These are phyloP conservation scores for Drosophila subobscura DNA, from an alignment of 1,140 invertebrate genomes.

Conservation along the genomic window DNA sequence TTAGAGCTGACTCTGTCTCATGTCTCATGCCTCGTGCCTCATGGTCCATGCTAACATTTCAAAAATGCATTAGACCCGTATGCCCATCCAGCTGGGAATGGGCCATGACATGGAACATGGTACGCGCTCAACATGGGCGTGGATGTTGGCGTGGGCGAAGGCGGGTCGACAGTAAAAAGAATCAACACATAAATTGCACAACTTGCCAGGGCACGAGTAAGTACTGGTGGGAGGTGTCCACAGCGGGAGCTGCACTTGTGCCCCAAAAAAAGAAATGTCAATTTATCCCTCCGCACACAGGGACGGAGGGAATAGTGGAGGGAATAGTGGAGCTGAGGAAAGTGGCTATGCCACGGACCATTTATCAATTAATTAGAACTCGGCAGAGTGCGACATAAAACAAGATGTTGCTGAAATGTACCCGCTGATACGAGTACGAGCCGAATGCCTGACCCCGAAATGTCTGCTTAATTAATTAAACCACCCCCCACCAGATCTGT, in stretches of 20 bases:
- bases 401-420: constrained; percentile 28
- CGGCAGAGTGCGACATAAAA: constrained; percentile 19
- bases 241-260: constrained; percentile 61
- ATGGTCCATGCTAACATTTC: constrained; percentile 30
- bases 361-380: constrained; percentile 68
- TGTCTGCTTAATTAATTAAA: constrained; percentile 35
- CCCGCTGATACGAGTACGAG: constrained; percentile 13
- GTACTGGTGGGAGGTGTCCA: constrained; percentile 17
- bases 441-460: constrained; percentile 1
- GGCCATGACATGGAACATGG: neutral
- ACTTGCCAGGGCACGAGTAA: constrained; percentile 1
- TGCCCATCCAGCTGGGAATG: constrained; percentile 28
- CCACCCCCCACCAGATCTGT: no score
- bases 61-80: constrained; percentile 54
- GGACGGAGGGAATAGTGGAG: neutral
- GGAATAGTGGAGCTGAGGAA: neutral
- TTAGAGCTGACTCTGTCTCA: constrained; percentile 25
- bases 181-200: constrained; percentile 57
- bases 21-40: neutral
- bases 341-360: constrained; percentile 16
- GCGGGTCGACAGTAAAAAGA: constrained; percentile 15
- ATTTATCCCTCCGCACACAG: constrained; percentile 8
- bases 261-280: constrained; percentile 28
- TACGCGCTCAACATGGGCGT: neutral
- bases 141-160: constrained; percentile 3